A percentile compares a stretch with the other conserved stretches of the same genome.
Conservation (phyloP, 1,140 invertebrate species). For the Macrobrachium nipponense region DNA sequence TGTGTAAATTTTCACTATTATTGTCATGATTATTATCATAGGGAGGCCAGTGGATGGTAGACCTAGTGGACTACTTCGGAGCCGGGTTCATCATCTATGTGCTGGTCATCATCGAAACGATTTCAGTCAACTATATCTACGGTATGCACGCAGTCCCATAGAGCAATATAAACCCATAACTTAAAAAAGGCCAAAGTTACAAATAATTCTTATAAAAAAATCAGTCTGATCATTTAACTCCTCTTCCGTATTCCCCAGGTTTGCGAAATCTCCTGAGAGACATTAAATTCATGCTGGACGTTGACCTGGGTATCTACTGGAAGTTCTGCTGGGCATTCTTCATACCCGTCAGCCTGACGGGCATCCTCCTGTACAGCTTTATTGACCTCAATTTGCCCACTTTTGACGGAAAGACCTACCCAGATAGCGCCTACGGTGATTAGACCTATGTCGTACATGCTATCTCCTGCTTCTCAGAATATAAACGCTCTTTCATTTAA, state of each 20-base stretch:
- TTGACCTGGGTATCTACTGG: conserved; percentile 81
- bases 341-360: conserved; percentile 77
- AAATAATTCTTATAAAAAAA: background rate
- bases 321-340: conserved; percentile 83
- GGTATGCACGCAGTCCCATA: conserved; percentile 71
- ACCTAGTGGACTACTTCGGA: conserved; percentile 86
- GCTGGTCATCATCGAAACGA: conserved; percentile 79
- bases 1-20: too few species aligned
- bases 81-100: conserved; percentile 83
- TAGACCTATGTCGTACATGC: too few species aligned
- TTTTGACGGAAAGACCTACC: conserved; percentile 29
- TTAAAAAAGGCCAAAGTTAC: background rate
- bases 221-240: too few species aligned
- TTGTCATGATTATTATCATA: conserved; percentile 66
- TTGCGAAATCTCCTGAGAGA: conserved; percentile 80
- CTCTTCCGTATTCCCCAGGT: conserved; percentile 17
- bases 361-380: conserved; percentile 79
- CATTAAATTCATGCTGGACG: conserved; percentile 82
- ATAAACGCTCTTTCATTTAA: too few species aligned
- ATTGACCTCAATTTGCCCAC: conserved; percentile 44
- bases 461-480: too few species aligned
- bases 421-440: conserved; percentile 50
- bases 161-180: background rate
- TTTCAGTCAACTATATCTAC: conserved; percentile 81
- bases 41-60: conserved; percentile 89